phyloP scores from a whole-genome alignment of 2,888 invertebrate species.

The Epinotia nisella region DNA sequence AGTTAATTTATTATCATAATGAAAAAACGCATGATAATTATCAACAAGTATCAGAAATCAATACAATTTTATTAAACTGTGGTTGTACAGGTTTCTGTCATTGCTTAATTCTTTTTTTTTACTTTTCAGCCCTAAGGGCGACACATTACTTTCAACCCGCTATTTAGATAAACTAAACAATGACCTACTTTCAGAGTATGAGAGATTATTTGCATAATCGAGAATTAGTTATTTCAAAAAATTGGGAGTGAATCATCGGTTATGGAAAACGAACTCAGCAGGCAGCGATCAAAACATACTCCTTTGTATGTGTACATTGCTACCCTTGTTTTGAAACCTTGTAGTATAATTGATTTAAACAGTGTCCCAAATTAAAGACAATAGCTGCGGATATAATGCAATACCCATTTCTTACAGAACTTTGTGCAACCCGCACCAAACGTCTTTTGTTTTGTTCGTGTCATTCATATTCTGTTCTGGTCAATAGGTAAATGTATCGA shows the following conservation, averaged over 20 bases:
- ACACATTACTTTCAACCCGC: too few relatives aligned
- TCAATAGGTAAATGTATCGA: conserved; percentile 37
- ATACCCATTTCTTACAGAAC: neutral
- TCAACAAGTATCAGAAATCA: too few relatives aligned
- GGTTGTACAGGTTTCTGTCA: too few relatives aligned
- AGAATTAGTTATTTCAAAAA: neutral
- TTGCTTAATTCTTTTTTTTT: too few relatives aligned
- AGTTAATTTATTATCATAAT: too few relatives aligned
- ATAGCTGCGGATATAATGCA: conserved; percentile 11
- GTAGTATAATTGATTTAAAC: neutral
- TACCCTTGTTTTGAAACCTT: neutral
- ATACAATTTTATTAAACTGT: too few relatives aligned
- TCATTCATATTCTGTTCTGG: conserved; percentile 40
- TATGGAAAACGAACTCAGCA: neutral
- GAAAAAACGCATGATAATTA: too few relatives aligned
- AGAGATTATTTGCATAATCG: neutral
- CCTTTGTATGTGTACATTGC: neutral
- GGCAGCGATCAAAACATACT: too few relatives aligned
- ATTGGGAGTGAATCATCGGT: neutral
- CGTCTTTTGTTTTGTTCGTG: conserved; percentile 29
- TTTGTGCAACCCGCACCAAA: conserved; percentile 18
- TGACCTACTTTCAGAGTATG: too few relatives aligned
- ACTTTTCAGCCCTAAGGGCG: too few relatives aligned
- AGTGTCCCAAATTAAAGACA: conserved; percentile 19
- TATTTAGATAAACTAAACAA: too few relatives aligned